phyloP scores from a whole-genome alignment of 1,140 invertebrate species.

The Harpegnathos saltator region DNA sequence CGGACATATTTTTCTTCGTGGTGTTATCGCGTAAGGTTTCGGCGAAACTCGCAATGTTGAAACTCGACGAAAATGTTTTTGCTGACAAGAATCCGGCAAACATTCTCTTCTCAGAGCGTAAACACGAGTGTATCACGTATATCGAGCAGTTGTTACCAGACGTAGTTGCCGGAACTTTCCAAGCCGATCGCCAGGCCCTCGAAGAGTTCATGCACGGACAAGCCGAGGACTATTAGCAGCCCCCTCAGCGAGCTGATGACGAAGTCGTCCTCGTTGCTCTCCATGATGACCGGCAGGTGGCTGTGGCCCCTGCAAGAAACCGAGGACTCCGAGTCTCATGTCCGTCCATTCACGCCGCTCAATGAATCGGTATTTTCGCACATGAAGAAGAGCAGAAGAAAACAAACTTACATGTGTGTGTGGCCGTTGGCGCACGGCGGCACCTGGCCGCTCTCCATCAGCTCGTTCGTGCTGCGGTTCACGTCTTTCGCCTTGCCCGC shows the following conservation, averaged over 20 bases:
- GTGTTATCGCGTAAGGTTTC: no score
- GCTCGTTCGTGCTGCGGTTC: conserved; percentile 78
- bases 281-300: conserved; percentile 82
- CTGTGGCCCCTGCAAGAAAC: conserved; percentile 65
- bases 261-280: conserved; percentile 85
- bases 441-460: conserved; percentile 78
- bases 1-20: no score
- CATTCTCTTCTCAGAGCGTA: no score
- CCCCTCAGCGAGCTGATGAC: conserved; percentile 90
- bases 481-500: conserved; percentile 63
- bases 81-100: no score
- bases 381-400: neutral
- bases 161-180: conserved; percentile 88
- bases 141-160: no score
- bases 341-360: neutral
- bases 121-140: no score
- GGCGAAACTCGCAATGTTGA: no score
- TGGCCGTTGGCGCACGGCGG: conserved; percentile 63
- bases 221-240: conserved; percentile 92
- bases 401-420: conserved; percentile 72
- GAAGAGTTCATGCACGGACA: conserved; percentile 96
- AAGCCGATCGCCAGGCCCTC: conserved; percentile 96
- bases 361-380: neutral
- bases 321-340: neutral
- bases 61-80: no score